Conservation (phyloP, 2,888 invertebrate genomes). For the Nebria salina region DNA sequence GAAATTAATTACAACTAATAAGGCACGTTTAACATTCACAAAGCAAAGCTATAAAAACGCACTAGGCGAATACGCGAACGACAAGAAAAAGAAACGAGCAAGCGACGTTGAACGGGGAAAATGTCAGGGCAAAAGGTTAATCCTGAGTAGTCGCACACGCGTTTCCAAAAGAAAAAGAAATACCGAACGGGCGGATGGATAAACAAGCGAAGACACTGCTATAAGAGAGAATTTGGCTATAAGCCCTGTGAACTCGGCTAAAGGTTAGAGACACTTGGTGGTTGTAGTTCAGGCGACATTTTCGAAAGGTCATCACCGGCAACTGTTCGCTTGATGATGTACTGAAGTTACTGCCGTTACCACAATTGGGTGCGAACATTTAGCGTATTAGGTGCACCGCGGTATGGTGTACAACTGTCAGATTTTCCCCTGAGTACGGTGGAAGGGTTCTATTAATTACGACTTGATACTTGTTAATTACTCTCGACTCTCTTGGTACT, state of each 20-base stretch:
- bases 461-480: constrained; percentile 56
- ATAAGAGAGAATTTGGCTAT: not conserved
- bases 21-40: constrained; percentile 49
- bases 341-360: not conserved
- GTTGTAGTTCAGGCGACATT: not conserved
- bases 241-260: not conserved
- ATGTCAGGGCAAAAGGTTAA: constrained; percentile 11
- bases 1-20: constrained; percentile 50
- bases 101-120: constrained; percentile 23
- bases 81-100: constrained; percentile 1
- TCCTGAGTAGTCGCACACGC: not conserved
- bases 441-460: constrained; percentile 53
- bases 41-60: constrained; percentile 45
- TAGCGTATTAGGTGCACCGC: not conserved
- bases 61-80: not conserved
- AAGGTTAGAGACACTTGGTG: constrained; percentile 1
- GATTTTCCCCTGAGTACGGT: constrained; percentile 12
- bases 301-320: not conserved
- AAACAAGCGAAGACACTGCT: not conserved
- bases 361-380: not conserved
- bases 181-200: not conserved
- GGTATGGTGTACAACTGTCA: not conserved
- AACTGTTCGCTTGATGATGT: not conserved
- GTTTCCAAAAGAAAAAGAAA: not conserved
- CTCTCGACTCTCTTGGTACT: constrained; percentile 53